phyloP scores from a whole-genome alignment of 2,888 invertebrate species.

The Tinea pellionella region DNA sequence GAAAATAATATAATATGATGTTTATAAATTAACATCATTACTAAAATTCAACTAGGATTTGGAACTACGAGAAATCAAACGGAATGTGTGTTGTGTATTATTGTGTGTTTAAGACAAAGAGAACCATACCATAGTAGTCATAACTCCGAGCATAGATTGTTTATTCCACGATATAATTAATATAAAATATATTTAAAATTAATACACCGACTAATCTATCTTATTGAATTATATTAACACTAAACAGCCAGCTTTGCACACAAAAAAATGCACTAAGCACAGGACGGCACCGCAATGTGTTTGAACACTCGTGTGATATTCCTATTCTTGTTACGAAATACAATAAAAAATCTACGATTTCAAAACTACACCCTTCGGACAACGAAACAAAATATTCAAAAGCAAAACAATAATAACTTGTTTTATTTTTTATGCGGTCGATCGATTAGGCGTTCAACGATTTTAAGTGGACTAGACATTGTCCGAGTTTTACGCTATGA shows the following conservation, averaged over 20 bases:
- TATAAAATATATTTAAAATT: constrained; percentile 27
- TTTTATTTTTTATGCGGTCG: constrained; percentile 60
- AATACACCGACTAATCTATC: not conserved
- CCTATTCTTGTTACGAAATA: constrained; percentile 23
- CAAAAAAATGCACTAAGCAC: constrained; percentile 51
- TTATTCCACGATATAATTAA: constrained; percentile 34
- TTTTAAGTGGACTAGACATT: constrained; percentile 28
- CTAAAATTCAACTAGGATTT: not conserved
- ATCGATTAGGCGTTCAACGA: constrained; percentile 56
- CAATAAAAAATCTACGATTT: constrained; percentile 20
- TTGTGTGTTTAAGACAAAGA: constrained; percentile 45
- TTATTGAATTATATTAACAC: not conserved
- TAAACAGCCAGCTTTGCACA: constrained; percentile 3
- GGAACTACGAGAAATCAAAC: not conserved
- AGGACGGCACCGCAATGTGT: constrained; percentile 48
- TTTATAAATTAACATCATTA: not conserved
- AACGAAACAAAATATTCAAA: constrained; percentile 52
- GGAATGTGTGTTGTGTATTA: not conserved
- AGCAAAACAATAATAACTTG: constrained; percentile 51
- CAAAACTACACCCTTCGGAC: constrained; percentile 28
- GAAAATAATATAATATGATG: not conserved
- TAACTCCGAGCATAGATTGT: constrained; percentile 69
- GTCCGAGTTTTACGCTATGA: constrained; percentile 19
- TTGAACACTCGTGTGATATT: constrained; percentile 15
- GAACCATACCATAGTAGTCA: constrained; percentile 71